Evolutionary conservation across 1,140 invertebrate species (phyloP).

Genomic region (Galleria mellonella): DNA sequence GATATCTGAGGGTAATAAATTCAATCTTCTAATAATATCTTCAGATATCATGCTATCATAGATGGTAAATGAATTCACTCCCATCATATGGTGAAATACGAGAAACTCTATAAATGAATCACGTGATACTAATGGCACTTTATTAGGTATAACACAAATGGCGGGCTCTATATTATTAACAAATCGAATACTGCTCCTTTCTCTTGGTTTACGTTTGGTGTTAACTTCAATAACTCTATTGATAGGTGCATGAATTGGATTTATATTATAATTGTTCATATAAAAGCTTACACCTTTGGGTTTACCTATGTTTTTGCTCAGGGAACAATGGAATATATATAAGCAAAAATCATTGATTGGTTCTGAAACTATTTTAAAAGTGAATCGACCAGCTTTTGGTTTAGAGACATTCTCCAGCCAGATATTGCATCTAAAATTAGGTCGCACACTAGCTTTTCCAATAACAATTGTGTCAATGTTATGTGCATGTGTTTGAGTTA

Average conservation of each 20-base stretch:
- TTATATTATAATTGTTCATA: constrained; percentile 64
- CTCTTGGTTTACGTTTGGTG: constrained; percentile 44
- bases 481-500: constrained; percentile 39
- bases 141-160: constrained; percentile 72
- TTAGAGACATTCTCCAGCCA: constrained; percentile 73
- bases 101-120: constrained; percentile 74
- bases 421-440: constrained; percentile 73
- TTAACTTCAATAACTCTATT: constrained; percentile 62
- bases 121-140: constrained; percentile 64
- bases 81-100: constrained; percentile 75
- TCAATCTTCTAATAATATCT: constrained; percentile 69
- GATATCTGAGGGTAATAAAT: constrained; percentile 70
- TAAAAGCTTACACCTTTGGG: constrained; percentile 75
- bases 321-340: constrained; percentile 70
- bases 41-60: constrained; percentile 75
- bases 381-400: constrained; percentile 71
- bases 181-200: constrained; percentile 56
- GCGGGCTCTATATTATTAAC: constrained; percentile 70
- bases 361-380: constrained; percentile 50
- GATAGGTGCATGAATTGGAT: constrained; percentile 70
- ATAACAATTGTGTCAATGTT: constrained; percentile 71
- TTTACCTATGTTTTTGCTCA: constrained; percentile 55
- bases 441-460: constrained; percentile 50
- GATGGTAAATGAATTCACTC: constrained; percentile 74
- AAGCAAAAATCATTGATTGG: constrained; percentile 45